These are phyloP conservation scores for Steinernema scapterisci DNA, from an alignment of 2,888 invertebrate genomes.

Conservation along the genomic window DNA sequence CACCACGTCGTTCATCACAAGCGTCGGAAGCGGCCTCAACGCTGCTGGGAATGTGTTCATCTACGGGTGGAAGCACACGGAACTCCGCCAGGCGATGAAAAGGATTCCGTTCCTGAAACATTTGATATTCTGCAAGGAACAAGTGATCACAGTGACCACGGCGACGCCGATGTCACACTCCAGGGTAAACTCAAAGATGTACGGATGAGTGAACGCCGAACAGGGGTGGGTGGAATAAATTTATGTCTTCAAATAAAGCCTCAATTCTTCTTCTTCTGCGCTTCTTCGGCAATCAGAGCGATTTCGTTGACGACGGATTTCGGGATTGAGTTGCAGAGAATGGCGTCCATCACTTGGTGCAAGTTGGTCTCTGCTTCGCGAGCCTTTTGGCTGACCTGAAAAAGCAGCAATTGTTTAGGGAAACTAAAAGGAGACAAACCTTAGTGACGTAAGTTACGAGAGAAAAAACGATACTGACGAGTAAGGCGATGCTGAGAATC, in stretches of 20 bases:
- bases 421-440: background rate
- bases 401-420: background rate
- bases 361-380: conserved; percentile 33
- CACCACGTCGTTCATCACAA: background rate
- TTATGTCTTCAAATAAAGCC: no score
- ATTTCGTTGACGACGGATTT: conserved; percentile 30
- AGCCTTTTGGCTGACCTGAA: conserved; percentile 27
- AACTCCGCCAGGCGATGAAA: background rate
- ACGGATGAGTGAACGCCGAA: background rate
- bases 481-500: background rate
- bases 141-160: conserved; percentile 1
- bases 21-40: background rate
- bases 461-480: background rate
- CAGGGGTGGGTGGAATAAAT: no score
- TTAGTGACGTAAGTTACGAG: background rate
- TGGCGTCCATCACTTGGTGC: conserved; percentile 37
- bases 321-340: conserved; percentile 18
- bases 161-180: background rate
- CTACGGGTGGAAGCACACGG: conserved; percentile 19
- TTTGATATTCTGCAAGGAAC: conserved; percentile 5
- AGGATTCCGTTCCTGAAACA: background rate
- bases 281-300: conserved; percentile 32
- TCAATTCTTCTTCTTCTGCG: conserved; percentile 32
- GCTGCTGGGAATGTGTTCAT: conserved; percentile 18
- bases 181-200: background rate